phyloP scores from a whole-genome alignment of 2,113 vertebrate species.

The Anser cygnoides region DNA sequence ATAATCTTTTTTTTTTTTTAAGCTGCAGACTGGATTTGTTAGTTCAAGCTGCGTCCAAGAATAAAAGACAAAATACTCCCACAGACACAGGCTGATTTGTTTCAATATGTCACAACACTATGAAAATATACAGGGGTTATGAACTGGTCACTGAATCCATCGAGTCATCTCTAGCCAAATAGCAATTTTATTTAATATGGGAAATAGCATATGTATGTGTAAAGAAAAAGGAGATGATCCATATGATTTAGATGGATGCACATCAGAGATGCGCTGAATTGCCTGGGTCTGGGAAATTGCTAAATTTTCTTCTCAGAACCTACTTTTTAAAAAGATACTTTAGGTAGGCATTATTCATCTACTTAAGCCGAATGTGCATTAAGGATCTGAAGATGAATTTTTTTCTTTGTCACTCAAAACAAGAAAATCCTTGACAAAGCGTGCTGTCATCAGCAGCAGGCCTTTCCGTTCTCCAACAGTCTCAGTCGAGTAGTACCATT shows the following conservation, averaged over 20 bases:
- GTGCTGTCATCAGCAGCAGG: no score
- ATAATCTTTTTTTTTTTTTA: no score
- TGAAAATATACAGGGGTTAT: neutral
- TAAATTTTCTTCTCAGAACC: neutral
- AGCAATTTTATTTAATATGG: no score
- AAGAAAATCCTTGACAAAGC: no score
- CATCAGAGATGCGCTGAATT: neutral
- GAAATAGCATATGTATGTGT: rapidly evolving
- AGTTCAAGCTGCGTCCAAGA: neutral
- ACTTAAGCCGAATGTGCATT: neutral
- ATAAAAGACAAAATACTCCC: neutral
- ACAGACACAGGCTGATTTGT: neutral
- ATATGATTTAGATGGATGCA: neutral
- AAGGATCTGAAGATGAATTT: neutral
- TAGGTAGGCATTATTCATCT: neutral
- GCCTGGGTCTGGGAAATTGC: neutral
- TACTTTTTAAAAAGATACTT: neutral
- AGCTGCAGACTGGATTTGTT: neutral
- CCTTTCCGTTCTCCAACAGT: neutral
- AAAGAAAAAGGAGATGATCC: neutral
- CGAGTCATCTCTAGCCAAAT: neutral
- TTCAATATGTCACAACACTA: rapidly evolving
- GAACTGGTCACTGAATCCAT: neutral
- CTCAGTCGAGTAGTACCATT: no score
- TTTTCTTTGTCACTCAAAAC: no score